Evolutionary conservation across 2,797 vertebrate species (phyloP), one percentile per base, ranked within the genome.

Genomic region (Eurystomus glaucurus): DNA sequence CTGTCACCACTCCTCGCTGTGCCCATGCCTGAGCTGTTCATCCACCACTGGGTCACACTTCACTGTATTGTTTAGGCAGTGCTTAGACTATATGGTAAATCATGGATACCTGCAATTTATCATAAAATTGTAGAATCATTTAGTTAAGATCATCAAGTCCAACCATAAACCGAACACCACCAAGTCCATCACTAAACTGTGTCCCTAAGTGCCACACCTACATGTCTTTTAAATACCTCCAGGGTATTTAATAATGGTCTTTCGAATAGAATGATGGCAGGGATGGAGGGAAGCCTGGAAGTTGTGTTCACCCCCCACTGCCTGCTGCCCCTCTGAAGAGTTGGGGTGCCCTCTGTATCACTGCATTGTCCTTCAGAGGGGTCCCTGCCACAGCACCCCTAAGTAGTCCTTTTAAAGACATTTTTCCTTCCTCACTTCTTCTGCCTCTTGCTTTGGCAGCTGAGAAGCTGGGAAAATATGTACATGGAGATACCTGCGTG

Each of bases 1-100:
- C 21, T 6, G 1, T 64, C 25, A 4, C 39, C 2, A 7, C 35
- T 70, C 9, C n/a, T 58, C 0, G 0, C 18, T 33, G 26, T 3
- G 5, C 46, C 64, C 21, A 22, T 3, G 7, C 52, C 50, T 26
- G 33, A 52, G 3, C 68, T 43, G 55, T 72, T 61, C 31, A 45
- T 88, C 25, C 46, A 21, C 9, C 5, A 0, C 11, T 66, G 33
- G 11, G 3, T 60, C 51, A 9, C 0, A 0, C n/a, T 61, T 26
- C 0, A 6, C 35, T 1, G 1, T 58, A 3, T 52, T 48, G 29
- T 74, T 43, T 54, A 54, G 31, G n/a, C 39, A 71, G 28, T 0
- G 0, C 37, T 61, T n/a, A 45, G 51, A 60, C 41, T 29, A 21
- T 48, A 14, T 1, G 0, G 25, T 41, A 60, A 75, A 74, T 55